Conservation (phyloP, 2,888 invertebrate genomes). For the Lasioglossum leucozonium region DNA sequence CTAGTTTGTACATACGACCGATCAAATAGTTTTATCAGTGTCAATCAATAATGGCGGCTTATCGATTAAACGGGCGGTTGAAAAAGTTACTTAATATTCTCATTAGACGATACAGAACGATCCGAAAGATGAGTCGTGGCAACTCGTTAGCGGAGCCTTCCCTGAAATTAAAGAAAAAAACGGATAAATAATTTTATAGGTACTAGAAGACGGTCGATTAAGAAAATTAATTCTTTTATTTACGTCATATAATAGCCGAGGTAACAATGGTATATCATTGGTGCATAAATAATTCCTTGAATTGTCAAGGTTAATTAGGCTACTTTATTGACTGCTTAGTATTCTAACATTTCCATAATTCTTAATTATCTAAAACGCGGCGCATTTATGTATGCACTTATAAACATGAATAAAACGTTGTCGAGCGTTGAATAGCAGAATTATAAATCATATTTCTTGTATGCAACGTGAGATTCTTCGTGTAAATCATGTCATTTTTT, state of each 20-base stretch:
- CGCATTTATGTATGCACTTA: slow-evolving; percentile 49
- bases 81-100: slow-evolving; percentile 47
- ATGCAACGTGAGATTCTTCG: slow-evolving; percentile 2
- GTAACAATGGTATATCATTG: not conserved
- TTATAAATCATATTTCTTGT: slow-evolving; percentile 45
- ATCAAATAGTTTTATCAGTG: slow-evolving; percentile 65
- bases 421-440: slow-evolving; percentile 29
- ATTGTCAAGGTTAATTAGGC: not conserved
- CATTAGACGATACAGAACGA: slow-evolving; percentile 19
- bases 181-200: too few species aligned
- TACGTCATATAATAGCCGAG: not conserved
- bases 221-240: slow-evolving; percentile 24
- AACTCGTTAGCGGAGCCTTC: not conserved
- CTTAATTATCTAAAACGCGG: slow-evolving; percentile 35
- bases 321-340: not conserved
- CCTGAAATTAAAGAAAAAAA: not conserved
- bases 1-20: slow-evolving; percentile 38
- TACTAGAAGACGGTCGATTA: too few species aligned
- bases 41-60: slow-evolving; percentile 61
- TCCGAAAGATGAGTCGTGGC: not conserved
- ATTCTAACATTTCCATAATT: slow-evolving; percentile 25
- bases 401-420: slow-evolving; percentile 53
- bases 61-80: slow-evolving; percentile 59
- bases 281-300: not conserved
- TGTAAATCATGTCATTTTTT: not conserved